Percentiles rank a stretch among this genome's conserved stretches.
Evolutionary conservation across 2,113 vertebrate genomes (phyloP).

Genomic region (Onychostoma macrolepis): DNA sequence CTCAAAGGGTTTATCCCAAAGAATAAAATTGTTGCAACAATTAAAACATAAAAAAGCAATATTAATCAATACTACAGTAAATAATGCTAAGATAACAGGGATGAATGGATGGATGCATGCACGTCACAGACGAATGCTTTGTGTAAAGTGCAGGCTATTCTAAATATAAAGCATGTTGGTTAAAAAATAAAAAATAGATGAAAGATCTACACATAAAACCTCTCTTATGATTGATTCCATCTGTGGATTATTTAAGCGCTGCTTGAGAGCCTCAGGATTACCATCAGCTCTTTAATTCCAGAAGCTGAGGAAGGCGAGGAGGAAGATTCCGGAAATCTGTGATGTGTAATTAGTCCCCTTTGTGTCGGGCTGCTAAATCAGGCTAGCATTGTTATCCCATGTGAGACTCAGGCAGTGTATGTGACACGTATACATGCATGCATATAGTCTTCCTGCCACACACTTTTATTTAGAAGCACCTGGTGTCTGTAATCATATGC

Average conservation of each 20-base stretch:
- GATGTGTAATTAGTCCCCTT: conserved; percentile 42
- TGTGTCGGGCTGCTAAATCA: conserved; percentile 43
- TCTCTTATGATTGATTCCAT: conserved; percentile 39
- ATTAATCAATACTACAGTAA: background rate
- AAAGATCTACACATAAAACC: conserved; percentile 9
- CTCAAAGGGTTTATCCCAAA: too few relatives aligned
- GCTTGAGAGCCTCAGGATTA: conserved; percentile 31
- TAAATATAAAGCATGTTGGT: background rate
- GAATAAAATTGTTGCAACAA: too few relatives aligned
- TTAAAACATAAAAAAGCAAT: background rate
- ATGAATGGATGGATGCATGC: background rate
- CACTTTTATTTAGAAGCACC: background rate
- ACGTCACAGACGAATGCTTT: background rate
- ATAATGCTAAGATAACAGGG: background rate
- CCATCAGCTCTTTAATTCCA: conserved; percentile 48
- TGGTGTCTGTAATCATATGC: background rate
- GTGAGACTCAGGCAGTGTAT: background rate
- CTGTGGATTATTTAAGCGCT: conserved; percentile 29
- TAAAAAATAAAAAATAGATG: conserved; percentile 6
- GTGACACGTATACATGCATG: background rate
- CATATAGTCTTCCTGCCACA: background rate
- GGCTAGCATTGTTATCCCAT: conserved; percentile 28
- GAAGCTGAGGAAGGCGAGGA: conserved; percentile 29
- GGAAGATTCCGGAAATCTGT: conserved; percentile 46
- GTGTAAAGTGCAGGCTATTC: background rate